Evolutionary conservation across 2,888 invertebrate species (phyloP), one percentile per base, ranked within the genome.

Genomic region (Cataglyphis rosenhaueri): DNA sequence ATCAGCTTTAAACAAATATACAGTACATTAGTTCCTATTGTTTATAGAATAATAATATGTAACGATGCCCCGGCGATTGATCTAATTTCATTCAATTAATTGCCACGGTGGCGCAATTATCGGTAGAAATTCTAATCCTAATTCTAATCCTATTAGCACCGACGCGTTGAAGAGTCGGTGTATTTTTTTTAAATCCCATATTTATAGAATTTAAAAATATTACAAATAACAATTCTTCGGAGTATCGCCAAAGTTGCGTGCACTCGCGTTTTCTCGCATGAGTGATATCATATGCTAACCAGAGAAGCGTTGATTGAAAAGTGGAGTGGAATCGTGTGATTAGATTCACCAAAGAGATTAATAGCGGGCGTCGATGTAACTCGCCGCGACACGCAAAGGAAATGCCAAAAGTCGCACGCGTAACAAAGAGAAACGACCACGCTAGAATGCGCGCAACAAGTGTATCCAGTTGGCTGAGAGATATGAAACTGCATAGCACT

Each of bases 371-470:
- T 52, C 41, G 55, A 57, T 29, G 25, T 59, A 70, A 70, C 32
- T 32, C 4, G 8, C 44, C 29, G n/a, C 10, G 18, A 18, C 10
- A 55, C 15, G 29, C 55, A 15, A 71, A 71, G 55, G 61, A 21
- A 35, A 61, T 25, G 44, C 15, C 55, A 55, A 57, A 83, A 66
- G 74, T 75, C 55, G 55, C 66, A 66, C 64, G 78, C 86, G 32
- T 74, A 75, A 81, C 79, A 75, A 71, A 62, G 65, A 76, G 81
- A 76, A 68, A 83, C 75, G 79, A 29, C 74, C 57, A 68, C 61
- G 73, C 76, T 61, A 75, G 85, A 70, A 86, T 75, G 79, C 65
- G 81, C 83, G 88, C 88, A 88, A 88, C 88, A 88, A 88, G 88
- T 88, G 88, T 76, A 83, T 85, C 48, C 55, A 44, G 66, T 87